Evolutionary conservation across 64 coral and sea anemone species (phyloP), one percentile per base, ranked within the genome.

Genomic region (Porites australiensis): DNA sequence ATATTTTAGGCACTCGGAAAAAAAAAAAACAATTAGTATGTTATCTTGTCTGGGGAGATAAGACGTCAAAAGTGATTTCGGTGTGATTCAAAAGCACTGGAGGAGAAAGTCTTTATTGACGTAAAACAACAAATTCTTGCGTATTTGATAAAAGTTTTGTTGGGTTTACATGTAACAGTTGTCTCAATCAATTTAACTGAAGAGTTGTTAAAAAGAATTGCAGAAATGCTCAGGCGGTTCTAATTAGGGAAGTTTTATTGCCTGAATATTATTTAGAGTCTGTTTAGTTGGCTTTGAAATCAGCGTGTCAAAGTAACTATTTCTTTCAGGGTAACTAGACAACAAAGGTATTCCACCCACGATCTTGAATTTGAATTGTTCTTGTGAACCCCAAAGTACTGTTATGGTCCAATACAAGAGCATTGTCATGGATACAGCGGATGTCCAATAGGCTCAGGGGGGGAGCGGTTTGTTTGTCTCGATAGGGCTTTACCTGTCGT

Each of bases 401-500:
- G 75, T 78, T 78, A 54, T 64, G 79, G 27, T 19, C 5, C 44
- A 51, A 84, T 83, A 50, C 81, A 50, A 15, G 10, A 47, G 59
- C 20, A 83, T 84, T 84, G 81, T 69, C 63, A 84, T 84, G 81
- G 81, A 22, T 68, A 84, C 81, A 20, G 46, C 8, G 27, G 60
- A 47, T 0, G 2, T 45, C 9, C 8, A 11, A 22, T 69, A 8
- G 48, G 43, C 7, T 68, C 78, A 46, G 61, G 81, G 81, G 58
- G 81, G 62, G 10, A 0, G 3, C 13, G 27, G 27, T 37, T 37
- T 37, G 27, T 37, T 37, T 37, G 27, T 37, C 27, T 37, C 27
- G 27, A 37, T 37, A 37, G 27, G 27, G 27, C 27, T 37, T 37
- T 37, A 37, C 27, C 27, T 37, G 27, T 37, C 27, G 27, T 37